Evolutionary conservation across 2,797 vertebrate genomes (phyloP).

Genomic region (Sebastes trivittatus): DNA sequence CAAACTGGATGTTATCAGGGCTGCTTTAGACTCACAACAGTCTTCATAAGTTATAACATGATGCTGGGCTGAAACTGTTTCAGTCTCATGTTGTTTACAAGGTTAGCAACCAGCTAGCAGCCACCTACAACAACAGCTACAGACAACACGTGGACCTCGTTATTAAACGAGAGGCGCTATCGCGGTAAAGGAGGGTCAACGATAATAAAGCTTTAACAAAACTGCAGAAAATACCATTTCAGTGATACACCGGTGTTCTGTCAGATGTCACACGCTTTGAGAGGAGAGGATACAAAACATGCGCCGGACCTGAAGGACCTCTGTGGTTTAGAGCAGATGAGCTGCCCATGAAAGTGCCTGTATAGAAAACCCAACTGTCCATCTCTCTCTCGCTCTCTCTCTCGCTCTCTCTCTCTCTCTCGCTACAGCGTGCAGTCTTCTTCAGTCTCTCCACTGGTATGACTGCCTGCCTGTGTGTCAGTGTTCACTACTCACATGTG

Average conservation of each 20-base stretch:
- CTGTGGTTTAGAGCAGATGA: not conserved
- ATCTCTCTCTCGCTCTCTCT: not conserved
- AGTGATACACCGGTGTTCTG: slow-evolving; percentile 19
- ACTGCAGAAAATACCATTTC: slow-evolving; percentile 51
- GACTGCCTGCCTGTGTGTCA: not conserved
- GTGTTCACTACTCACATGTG: not conserved
- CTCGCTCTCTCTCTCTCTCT: too few species aligned
- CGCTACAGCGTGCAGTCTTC: not conserved
- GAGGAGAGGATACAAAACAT: slow-evolving; percentile 47
- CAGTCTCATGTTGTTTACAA: not conserved
- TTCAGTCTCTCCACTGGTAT: not conserved
- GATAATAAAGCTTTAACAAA: not conserved
- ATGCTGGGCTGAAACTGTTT: not conserved
- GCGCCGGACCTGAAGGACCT: slow-evolving; percentile 74
- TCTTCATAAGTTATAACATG: not conserved
- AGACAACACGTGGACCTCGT: not conserved
- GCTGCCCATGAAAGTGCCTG: slow-evolving; percentile 77
- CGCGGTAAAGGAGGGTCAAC: not conserved
- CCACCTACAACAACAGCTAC: not conserved
- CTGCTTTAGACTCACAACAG: not conserved
- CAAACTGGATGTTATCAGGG: not conserved
- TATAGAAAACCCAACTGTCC: slow-evolving; percentile 20
- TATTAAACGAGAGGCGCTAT: not conserved
- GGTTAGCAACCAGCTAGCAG: slow-evolving; percentile 50
- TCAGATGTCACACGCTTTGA: not conserved